Conservation (phyloP, 2,113 vertebrate species). For the Myotis brandtii region DNA sequence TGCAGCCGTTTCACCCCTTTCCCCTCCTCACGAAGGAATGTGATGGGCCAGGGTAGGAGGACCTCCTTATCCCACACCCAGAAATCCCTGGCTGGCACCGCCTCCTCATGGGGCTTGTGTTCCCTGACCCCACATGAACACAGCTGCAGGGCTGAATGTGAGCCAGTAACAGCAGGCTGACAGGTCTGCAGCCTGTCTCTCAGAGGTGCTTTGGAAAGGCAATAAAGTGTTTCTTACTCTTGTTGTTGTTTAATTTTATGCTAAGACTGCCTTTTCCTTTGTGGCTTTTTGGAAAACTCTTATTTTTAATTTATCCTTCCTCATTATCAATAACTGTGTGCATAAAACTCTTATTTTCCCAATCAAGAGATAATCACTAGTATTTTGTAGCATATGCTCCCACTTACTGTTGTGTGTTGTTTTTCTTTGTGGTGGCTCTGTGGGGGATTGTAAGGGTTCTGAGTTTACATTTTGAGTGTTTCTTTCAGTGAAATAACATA, state of each 20-base stretch:
- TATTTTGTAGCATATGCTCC: neutral
- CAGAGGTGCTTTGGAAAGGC: too few relatives aligned
- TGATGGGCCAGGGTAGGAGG: too few relatives aligned
- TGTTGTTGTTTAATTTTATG: neutral
- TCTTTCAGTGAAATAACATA: neutral
- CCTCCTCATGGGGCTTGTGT: too few relatives aligned
- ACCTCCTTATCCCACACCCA: neutral
- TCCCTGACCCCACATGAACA: neutral
- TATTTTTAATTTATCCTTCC: neutral
- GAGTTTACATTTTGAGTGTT: neutral
- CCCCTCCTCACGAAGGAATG: accelerated
- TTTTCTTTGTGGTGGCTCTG: neutral
- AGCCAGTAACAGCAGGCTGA: neutral
- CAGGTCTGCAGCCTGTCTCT: neutral
- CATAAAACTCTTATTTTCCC: neutral
- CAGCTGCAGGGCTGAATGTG: neutral
- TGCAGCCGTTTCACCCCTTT: accelerated
- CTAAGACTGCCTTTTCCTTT: neutral
- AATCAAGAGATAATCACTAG: neutral
- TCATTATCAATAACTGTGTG: neutral
- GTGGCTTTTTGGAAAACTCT: too few relatives aligned
- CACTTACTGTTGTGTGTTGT: neutral
- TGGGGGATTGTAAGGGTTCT: too few relatives aligned
- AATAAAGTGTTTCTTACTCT: neutral
- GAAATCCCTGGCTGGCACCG: too few relatives aligned